Conservation (phyloP, 2,888 invertebrate genomes). For the Drosophila prostipennis region DNA sequence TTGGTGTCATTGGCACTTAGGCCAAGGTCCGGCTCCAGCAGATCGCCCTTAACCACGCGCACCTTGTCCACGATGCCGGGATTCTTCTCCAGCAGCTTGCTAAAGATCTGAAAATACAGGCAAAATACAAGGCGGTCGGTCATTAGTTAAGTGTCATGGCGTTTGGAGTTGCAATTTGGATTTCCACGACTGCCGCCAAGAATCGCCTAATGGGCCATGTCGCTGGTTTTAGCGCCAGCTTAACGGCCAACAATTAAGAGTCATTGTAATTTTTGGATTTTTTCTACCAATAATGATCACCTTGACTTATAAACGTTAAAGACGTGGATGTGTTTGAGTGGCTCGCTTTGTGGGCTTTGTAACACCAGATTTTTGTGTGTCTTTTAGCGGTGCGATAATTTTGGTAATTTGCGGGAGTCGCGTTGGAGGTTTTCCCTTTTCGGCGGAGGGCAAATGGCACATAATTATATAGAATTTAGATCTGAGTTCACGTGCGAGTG, state of each 20-base stretch:
- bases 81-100: slow-evolving; percentile 85
- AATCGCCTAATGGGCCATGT: slow-evolving; percentile 50
- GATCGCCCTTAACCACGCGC: slow-evolving; percentile 88
- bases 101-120: slow-evolving; percentile 85
- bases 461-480: slow-evolving; percentile 35
- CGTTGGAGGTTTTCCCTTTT: slow-evolving; percentile 1
- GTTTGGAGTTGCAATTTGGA: slow-evolving; percentile 31
- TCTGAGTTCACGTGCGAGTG: background rate
- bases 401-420: slow-evolving; percentile 39
- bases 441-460: slow-evolving; percentile 20
- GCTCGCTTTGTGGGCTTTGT: slow-evolving; percentile 17
- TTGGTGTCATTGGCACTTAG: slow-evolving; percentile 86
- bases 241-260: slow-evolving; percentile 58
- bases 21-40: slow-evolving; percentile 86
- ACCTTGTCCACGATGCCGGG: slow-evolving; percentile 87
- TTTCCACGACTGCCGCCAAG: slow-evolving; percentile 33
- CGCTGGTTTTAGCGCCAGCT: slow-evolving; percentile 30
- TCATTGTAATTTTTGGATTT: slow-evolving; percentile 74
- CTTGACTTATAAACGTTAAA: slow-evolving; percentile 70
- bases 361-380: slow-evolving; percentile 11
- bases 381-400: slow-evolving; percentile 33
- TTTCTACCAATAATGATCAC: slow-evolving; percentile 61
- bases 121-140: slow-evolving; percentile 26
- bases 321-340: slow-evolving; percentile 31
- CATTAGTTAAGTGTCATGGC: slow-evolving; percentile 46